Conservation (phyloP, 1,140 invertebrate genomes). For the Melipona quadrifasciata region DNA sequence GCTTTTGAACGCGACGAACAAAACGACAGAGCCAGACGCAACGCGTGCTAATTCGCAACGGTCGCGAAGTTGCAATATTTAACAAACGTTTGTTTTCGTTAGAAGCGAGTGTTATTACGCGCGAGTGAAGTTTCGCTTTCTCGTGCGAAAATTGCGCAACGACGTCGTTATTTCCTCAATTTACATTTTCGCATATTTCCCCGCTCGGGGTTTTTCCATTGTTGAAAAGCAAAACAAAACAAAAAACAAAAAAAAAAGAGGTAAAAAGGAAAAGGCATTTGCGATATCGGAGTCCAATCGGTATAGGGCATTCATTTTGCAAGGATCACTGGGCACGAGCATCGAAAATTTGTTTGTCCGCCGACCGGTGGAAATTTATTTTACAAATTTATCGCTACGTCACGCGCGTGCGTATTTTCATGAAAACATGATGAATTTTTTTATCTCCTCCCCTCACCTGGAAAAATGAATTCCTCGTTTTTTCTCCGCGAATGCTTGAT, state of each 20-base stretch:
- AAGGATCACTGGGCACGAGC: neutral
- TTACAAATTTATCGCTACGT: neutral
- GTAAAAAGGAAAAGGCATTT: too few species aligned
- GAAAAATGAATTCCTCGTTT: neutral
- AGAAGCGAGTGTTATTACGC: neutral
- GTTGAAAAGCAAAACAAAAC: too few species aligned
- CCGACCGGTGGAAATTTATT: neutral
- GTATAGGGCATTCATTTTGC: neutral
- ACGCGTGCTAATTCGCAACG: neutral
- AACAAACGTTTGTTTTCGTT: slow-evolving; percentile 6
- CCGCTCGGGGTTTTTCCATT: too few species aligned
- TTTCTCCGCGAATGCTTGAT: neutral
- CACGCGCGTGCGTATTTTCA: neutral
- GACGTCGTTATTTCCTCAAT: neutral
- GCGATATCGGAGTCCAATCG: too few species aligned
- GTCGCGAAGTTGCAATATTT: neutral
- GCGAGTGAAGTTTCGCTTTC: neutral
- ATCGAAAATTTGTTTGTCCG: slow-evolving; percentile 26
- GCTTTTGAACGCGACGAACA: neutral
- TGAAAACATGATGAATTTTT: neutral
- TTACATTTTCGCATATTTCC: neutral
- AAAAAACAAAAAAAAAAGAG: too few species aligned
- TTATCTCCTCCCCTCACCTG: neutral
- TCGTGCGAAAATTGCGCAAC: slow-evolving; percentile 3
- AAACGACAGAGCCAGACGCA: neutral